A percentile compares a stretch with the other conserved stretches of the same genome.
Conservation (phyloP, 2,797 vertebrate species). For the Tarsius wallacei region DNA sequence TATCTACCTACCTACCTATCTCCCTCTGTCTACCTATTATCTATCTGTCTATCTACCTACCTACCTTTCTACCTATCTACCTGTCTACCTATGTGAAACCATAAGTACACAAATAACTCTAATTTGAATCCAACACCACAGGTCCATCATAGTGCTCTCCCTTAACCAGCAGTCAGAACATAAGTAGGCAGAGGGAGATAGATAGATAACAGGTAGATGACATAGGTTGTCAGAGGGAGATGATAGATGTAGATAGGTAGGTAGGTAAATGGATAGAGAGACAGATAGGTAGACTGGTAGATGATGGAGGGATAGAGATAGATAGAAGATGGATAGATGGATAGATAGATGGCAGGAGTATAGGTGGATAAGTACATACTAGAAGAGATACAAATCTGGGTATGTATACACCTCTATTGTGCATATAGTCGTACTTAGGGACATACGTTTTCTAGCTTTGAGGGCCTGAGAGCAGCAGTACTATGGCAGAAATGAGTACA, state of each 20-base stretch:
- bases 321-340: not conserved
- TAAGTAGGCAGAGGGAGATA: not conserved
- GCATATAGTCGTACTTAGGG: not conserved
- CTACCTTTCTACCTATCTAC: not conserved
- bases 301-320: not conserved
- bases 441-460: not conserved
- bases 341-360: accelerated
- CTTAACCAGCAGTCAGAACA: no score
- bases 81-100: not conserved
- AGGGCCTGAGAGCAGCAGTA: not conserved
- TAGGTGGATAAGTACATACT: not conserved
- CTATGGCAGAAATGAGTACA: not conserved
- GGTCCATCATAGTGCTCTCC: not conserved
- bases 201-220: not conserved
- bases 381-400: not conserved
- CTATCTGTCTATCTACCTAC: not conserved
- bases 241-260: no score
- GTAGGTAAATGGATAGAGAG: no score
- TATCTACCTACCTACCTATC: no score
- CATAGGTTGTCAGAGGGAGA: not conserved
- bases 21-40: not conserved
- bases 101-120: not conserved
- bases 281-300: no score
- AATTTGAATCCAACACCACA: accelerated
- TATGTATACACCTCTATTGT: not conserved